Evolutionary conservation across 1,140 invertebrate species (phyloP), one percentile per base, ranked within the genome.

Genomic region (Papilio dardanus): DNA sequence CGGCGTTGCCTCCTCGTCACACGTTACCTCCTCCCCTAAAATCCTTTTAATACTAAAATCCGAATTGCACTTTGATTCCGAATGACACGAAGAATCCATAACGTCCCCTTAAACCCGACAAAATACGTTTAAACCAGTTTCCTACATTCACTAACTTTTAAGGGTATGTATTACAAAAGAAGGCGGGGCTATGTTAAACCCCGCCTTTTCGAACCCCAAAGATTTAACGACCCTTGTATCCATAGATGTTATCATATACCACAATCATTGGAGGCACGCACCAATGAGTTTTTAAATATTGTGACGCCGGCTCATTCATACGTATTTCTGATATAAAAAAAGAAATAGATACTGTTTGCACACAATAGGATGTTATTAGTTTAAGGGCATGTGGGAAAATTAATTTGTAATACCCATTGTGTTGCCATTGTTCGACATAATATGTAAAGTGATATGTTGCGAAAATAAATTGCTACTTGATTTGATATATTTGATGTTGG

Each of bases 21-120:
- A 88, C 31, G 77, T 85, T 10, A 78, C 58, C 30, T 87, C 83
- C 50, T 87, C 86, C 81, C 92, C 92, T 79, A 95, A 86, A 76
- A 95, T 94, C 77, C 94, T 90, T 71, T 94, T 93, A 24, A 95
- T 95, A 83, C 93, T 94, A 79, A 95, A 95, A 88, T 94, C 93
- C 31, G 89, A 90, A 79, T 80, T 81, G 66, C 86, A 86, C 79
- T 88, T 91, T 7, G 87, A 83, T 79, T 83, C 81, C 1, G 88
- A 86, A 73, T 84, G 83, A 31, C 86, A 79, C 5, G 86, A 77
- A 10, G 88, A 79, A 81, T 90, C 85, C 91, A 93, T 93, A 62
- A 68, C 33, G 33, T 50, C 28, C 6, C 35, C 69, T 78, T 62
- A 42, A 16, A 67, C 28, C 30, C 50, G 75, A 74, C 74, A 73